These are phyloP conservation scores for Dryocosmus kuriphilus DNA, from an alignment of 2,888 invertebrate genomes.

Conservation along the genomic window DNA sequence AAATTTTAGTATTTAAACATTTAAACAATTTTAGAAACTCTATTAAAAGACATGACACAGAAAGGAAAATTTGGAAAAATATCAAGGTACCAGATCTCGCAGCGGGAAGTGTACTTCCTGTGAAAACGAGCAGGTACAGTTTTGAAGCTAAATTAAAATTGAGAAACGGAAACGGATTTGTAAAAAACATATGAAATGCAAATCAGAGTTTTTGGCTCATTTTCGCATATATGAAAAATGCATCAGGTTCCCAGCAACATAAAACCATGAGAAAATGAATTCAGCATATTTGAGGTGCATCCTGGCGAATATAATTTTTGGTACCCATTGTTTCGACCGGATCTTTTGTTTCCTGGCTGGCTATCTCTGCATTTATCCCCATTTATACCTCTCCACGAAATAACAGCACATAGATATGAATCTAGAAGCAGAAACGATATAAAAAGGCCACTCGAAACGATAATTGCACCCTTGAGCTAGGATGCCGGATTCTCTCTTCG, in stretches of 20 bases:
- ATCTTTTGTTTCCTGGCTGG: slow-evolving; percentile 2
- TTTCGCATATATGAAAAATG: background rate
- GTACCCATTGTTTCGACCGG: background rate
- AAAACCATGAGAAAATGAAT: background rate
- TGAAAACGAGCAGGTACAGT: too few relatives aligned
- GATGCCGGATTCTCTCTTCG: background rate
- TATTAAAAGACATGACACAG: too few relatives aligned
- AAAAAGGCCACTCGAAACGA: background rate
- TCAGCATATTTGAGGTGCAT: background rate
- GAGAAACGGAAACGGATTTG: too few relatives aligned
- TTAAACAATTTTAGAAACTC: too few relatives aligned
- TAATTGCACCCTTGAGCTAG: background rate
- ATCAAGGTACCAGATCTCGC: too few relatives aligned
- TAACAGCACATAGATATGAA: background rate
- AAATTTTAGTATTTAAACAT: too few relatives aligned
- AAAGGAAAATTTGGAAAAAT: too few relatives aligned
- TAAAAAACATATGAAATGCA: too few relatives aligned
- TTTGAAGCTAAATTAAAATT: too few relatives aligned
- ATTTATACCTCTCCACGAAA: background rate
- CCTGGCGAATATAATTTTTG: slow-evolving; percentile 3
- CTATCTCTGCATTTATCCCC: background rate
- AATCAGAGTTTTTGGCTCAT: too few relatives aligned
- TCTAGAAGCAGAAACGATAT: background rate
- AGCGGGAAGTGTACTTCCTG: too few relatives aligned
- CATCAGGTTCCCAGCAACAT: background rate